These are phyloP conservation scores for Callospermophilus lateralis DNA, from an alignment of 2,113 vertebrate species.

Conservation along the genomic window DNA sequence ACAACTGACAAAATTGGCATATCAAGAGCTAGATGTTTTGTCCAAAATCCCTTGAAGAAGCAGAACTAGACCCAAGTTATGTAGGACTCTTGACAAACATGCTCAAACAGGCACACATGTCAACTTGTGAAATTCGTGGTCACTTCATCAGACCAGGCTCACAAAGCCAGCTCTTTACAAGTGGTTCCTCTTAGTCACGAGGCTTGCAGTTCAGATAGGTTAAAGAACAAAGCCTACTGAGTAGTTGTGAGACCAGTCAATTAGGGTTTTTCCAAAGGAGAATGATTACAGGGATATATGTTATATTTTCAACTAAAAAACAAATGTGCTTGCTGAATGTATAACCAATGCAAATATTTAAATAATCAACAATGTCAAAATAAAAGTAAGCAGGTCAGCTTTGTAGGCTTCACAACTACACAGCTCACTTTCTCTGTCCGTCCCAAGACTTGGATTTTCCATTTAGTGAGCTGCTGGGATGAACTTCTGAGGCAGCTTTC, in stretches of 20 bases:
- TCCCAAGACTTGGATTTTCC: neutral
- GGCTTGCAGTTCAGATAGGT: neutral
- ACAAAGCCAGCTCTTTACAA: slow-evolving; percentile 57
- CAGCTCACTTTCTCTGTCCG: neutral
- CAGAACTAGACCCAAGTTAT: slow-evolving; percentile 9
- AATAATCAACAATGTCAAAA: slow-evolving; percentile 38
- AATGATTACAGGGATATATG: neutral
- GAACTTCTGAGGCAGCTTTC: neutral
- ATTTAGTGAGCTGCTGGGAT: neutral
- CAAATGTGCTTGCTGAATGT: neutral
- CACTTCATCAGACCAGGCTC: slow-evolving; percentile 54
- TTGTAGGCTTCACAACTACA: neutral
- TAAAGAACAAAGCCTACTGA: neutral
- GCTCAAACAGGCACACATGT: neutral
- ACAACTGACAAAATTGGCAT: neutral
- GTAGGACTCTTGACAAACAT: slow-evolving; percentile 35
- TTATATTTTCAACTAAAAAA: slow-evolving; percentile 35
- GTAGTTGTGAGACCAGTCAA: neutral
- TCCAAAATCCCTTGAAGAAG: neutral
- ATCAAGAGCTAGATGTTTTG: neutral
- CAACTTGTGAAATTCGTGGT: slow-evolving; percentile 68
- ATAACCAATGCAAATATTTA: slow-evolving; percentile 49
- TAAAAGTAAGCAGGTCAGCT: slow-evolving; percentile 5
- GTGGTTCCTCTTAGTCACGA: slow-evolving; percentile 63
- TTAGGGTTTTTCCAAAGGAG: neutral